A percentile compares a stretch with the other conserved stretches of the same genome.
These are phyloP conservation scores for Erebia epiphron DNA, from an alignment of 2,888 invertebrate genomes.

Conservation along the genomic window DNA sequence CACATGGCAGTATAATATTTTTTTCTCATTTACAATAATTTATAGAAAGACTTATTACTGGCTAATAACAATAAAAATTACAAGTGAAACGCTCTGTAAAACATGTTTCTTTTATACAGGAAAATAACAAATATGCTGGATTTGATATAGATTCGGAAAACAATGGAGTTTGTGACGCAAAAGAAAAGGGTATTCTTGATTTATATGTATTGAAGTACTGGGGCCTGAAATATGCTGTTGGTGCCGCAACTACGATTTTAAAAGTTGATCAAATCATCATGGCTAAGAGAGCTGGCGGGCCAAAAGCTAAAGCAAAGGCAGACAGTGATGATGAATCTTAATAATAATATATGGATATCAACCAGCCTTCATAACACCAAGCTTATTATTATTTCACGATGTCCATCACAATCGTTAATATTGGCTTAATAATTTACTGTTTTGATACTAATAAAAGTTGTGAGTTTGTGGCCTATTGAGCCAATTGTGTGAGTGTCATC, in stretches of 20 bases:
- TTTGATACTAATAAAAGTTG: background rate
- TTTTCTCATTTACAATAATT: too few relatives aligned
- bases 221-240: slow-evolving; percentile 97
- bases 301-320: slow-evolving; percentile 88
- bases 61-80: too few relatives aligned
- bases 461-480: too few relatives aligned
- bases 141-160: slow-evolving; percentile 93
- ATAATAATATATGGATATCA: slow-evolving; percentile 49
- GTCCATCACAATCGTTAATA: background rate
- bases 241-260: slow-evolving; percentile 95
- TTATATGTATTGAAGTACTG: slow-evolving; percentile 93
- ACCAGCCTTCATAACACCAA: background rate
- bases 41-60: too few relatives aligned
- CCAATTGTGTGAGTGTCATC: background rate
- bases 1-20: too few relatives aligned
- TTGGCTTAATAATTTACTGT: background rate
- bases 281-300: slow-evolving; percentile 98
- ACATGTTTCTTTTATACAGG: slow-evolving; percentile 58
- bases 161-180: slow-evolving; percentile 88
- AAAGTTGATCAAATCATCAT: slow-evolving; percentile 99
- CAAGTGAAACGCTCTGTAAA: too few relatives aligned
- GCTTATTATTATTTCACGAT: background rate
- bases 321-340: slow-evolving; percentile 90
- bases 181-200: slow-evolving; percentile 91
- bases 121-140: slow-evolving; percentile 91